Percentiles rank a stretch among this genome's conserved stretches.
Conservation (phyloP, 2,113 vertebrate species). For the Lepisosteus oculatus region DNA sequence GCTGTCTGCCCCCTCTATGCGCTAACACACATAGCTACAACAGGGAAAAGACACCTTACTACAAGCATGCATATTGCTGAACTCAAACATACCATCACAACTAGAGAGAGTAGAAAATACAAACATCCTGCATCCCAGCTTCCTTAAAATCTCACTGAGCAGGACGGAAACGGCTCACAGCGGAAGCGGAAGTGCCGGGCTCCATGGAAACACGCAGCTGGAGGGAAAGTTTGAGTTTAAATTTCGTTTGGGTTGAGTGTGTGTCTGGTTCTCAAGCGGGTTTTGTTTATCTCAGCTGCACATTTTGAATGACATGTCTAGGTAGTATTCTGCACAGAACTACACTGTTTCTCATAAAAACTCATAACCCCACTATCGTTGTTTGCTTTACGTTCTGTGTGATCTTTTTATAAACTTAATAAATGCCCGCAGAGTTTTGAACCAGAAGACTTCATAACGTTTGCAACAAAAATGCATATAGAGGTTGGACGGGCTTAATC, state of each 20-base stretch:
- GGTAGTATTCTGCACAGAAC: neutral
- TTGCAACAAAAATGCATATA: too few species aligned
- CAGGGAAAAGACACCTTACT: constrained; percentile 14
- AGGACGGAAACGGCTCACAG: constrained; percentile 54
- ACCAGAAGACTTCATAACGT: too few species aligned
- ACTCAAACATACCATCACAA: constrained; percentile 60
- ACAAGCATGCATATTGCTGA: constrained; percentile 44
- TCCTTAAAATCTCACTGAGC: constrained; percentile 56
- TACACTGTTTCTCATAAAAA: neutral
- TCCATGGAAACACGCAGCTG: constrained; percentile 56
- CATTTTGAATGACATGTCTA: too few species aligned
- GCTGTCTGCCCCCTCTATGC: constrained; percentile 8
- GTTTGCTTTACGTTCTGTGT: too few species aligned
- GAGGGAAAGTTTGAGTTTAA: constrained; percentile 53
- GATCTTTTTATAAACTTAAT: too few species aligned
- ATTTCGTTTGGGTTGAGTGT: neutral
- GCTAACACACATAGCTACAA: constrained; percentile 8
- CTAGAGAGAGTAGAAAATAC: constrained; percentile 31
- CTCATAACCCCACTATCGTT: neutral
- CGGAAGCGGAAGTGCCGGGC: constrained; percentile 37
- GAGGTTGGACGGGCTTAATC: too few species aligned
- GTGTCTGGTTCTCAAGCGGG: neutral
- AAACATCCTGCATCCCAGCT: constrained; percentile 40
- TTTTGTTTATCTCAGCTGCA: too few species aligned
- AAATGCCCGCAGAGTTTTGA: too few species aligned